phyloP scores from a whole-genome alignment of 1,140 invertebrate genomes.

The Nebria ingens region DNA sequence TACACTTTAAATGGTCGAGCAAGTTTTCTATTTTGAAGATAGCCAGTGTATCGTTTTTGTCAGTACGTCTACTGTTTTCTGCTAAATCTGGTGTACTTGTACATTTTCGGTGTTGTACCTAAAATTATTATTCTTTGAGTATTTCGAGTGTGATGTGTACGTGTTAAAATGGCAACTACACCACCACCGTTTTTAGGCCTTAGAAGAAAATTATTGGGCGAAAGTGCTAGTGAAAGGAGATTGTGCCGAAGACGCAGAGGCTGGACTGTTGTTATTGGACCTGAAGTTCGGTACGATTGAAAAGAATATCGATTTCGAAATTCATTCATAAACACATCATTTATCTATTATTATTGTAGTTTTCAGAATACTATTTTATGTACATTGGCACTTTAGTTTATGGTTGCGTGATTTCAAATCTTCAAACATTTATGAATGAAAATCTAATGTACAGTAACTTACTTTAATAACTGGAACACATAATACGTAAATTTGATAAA shows the following conservation, averaged over 20 bases:
- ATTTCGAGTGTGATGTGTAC: not conserved
- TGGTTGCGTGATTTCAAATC: no score
- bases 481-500: no score
- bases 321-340: not conserved
- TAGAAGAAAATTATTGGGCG: conserved; percentile 7
- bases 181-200: conserved; percentile 14
- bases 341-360: not conserved
- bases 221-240: conserved; percentile 34
- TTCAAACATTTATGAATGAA: no score
- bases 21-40: conserved; percentile 23
- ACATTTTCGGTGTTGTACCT: not conserved
- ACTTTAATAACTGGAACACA: no score
- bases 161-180: not conserved
- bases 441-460: no score
- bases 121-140: not conserved
- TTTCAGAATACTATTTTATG: no score
- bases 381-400: no score
- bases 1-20: no score
- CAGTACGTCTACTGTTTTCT: conserved; percentile 1
- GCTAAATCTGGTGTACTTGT: not conserved
- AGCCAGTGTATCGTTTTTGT: not conserved
- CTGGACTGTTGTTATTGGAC: conserved; percentile 53
- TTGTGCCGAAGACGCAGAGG: conserved; percentile 44
- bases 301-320: no score
- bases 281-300: conserved; percentile 48